A percentile compares a stretch with the other conserved stretches of the same genome.
Evolutionary conservation across 2,888 invertebrate species (phyloP).

Genomic region (Torymus tubicola): DNA sequence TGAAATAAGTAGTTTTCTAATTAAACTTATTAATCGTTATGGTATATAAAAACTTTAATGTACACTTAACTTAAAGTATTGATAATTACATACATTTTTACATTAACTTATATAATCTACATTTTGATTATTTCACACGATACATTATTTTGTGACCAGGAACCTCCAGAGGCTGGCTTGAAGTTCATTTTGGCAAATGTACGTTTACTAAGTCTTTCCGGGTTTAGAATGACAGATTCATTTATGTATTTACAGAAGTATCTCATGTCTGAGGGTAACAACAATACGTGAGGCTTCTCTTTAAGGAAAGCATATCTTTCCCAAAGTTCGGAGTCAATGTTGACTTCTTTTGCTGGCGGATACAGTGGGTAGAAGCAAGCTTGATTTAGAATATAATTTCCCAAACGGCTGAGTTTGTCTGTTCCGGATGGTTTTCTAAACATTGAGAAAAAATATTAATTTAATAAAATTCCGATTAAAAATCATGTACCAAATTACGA

Average conservation of each 20-base stretch:
- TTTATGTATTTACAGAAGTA: constrained; percentile 88
- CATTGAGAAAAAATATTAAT: constrained; percentile 30
- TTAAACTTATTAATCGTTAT: not conserved
- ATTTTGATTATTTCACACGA: constrained; percentile 71
- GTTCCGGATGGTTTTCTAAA: constrained; percentile 75
- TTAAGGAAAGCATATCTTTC: constrained; percentile 85
- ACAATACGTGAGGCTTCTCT: constrained; percentile 87
- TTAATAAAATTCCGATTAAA: not conserved
- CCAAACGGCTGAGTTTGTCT: constrained; percentile 87
- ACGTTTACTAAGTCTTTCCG: constrained; percentile 88
- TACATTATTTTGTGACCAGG: constrained; percentile 65
- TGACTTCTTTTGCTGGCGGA: constrained; percentile 83
- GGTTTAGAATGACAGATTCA: constrained; percentile 90
- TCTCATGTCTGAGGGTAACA: constrained; percentile 90
- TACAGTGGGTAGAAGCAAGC: constrained; percentile 89
- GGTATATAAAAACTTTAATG: constrained; percentile 15
- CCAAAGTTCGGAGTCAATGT: constrained; percentile 85
- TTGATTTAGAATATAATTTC: constrained; percentile 86
- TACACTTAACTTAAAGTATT: constrained; percentile 6
- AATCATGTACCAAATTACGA: not conserved
- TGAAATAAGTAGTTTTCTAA: not conserved
- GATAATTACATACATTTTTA: constrained; percentile 40
- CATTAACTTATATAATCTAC: constrained; percentile 41
- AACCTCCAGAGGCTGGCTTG: constrained; percentile 51
- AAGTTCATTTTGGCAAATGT: constrained; percentile 86